These are phyloP conservation scores for Notospermus geniculatus DNA, from an alignment of 1,140 invertebrate species.

Conservation along the genomic window DNA sequence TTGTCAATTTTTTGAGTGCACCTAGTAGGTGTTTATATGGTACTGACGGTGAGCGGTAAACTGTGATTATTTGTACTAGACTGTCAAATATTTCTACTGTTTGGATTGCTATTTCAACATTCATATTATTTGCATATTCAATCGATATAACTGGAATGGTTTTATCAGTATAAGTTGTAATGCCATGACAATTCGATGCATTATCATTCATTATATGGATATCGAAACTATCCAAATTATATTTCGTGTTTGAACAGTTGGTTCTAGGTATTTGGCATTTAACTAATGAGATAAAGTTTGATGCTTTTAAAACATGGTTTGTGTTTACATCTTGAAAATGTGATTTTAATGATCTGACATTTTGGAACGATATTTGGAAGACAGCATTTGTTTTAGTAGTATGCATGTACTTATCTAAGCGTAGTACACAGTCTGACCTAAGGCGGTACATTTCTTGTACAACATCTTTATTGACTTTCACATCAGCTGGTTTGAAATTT, in stretches of 20 bases:
- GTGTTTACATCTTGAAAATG: background rate
- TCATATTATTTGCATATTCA: background rate
- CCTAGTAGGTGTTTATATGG: background rate
- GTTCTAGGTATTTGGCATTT: background rate
- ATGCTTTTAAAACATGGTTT: background rate
- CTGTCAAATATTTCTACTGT: background rate
- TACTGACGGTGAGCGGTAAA: background rate
- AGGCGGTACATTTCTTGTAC: background rate
- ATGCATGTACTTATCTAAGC: background rate
- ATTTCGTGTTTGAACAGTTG: no score
- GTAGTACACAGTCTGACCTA: background rate
- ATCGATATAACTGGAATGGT: background rate
- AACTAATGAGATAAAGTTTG: background rate
- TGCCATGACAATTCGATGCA: background rate
- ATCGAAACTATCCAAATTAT: background rate
- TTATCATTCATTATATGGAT: background rate
- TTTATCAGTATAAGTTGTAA: background rate
- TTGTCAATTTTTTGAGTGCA: background rate
- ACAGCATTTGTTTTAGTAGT: background rate
- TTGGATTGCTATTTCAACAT: background rate
- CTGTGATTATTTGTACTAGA: background rate
- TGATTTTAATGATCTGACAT: background rate
- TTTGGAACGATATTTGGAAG: conserved; percentile 3
- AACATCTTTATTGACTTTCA: background rate
- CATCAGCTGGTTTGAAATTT: background rate